These are phyloP conservation scores for Smutsia temminckii DNA, from an alignment of 2,797 vertebrate species.

Conservation along the genomic window DNA sequence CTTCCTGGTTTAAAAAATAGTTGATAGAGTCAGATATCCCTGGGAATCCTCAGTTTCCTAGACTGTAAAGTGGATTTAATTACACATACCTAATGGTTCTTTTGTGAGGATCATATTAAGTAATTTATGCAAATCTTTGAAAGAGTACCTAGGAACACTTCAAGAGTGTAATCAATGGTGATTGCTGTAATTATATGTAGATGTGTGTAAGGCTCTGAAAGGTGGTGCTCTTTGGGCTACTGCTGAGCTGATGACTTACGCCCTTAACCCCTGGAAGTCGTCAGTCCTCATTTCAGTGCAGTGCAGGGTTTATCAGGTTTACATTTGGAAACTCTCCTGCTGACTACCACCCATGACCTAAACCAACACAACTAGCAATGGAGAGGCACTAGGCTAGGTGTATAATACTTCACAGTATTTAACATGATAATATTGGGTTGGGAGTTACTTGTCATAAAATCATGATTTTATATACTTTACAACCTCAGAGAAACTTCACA, in stretches of 20 bases:
- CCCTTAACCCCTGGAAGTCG: not conserved
- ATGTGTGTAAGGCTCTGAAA: not conserved
- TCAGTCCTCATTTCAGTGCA: not conserved
- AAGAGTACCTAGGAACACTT: not conserved
- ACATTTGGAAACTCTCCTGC: not conserved
- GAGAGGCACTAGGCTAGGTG: not conserved
- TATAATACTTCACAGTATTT: not conserved
- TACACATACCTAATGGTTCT: not conserved
- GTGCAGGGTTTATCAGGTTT: not conserved
- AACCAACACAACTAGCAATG: not conserved
- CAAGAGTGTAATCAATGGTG: not conserved
- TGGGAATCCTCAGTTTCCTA: not conserved
- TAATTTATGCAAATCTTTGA: slow-evolving; percentile 18
- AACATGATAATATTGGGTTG: not conserved
- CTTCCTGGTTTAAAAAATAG: slow-evolving; percentile 1
- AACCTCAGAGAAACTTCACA: not conserved
- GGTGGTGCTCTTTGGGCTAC: not conserved
- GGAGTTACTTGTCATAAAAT: not conserved
- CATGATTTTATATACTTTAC: not conserved
- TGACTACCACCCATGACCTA: not conserved
- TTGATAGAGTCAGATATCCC: not conserved
- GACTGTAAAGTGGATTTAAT: not conserved
- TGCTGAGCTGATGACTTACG: not conserved
- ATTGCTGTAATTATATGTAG: not conserved
- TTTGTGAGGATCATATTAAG: not conserved